phyloP scores from a whole-genome alignment of 2,113 vertebrate genomes.

The Artemisiospiza belli region DNA sequence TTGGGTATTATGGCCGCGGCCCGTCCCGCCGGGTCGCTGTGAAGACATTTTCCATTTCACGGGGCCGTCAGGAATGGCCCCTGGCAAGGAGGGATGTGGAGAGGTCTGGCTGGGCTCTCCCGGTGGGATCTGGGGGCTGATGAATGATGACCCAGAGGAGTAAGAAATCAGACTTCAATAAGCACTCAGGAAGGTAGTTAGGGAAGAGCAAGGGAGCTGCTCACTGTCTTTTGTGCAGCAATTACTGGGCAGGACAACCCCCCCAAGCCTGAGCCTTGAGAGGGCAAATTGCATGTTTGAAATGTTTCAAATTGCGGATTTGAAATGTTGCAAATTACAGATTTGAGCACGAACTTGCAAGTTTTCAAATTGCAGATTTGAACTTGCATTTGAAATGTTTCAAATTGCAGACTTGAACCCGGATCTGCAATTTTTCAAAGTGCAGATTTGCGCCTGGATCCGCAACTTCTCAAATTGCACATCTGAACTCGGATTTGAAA shows the following conservation, averaged over 20 bases:
- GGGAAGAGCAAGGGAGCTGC: conserved; percentile 64
- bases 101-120: conserved; percentile 67
- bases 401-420: fast-evolving
- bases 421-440: fast-evolving
- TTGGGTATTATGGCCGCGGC: conserved; percentile 85
- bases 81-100: conserved; percentile 70
- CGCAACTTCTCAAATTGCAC: fast-evolving
- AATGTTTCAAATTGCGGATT: not conserved
- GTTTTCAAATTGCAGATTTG: not conserved
- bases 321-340: not conserved
- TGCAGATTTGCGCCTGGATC: fast-evolving
- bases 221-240: conserved; percentile 73
- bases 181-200: conserved; percentile 68
- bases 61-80: conserved; percentile 77
- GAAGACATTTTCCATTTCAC: conserved; percentile 75
- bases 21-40: conserved; percentile 68
- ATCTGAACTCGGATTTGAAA: fast-evolving
- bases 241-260: conserved; percentile 56
- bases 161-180: conserved; percentile 76
- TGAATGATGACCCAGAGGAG: conserved; percentile 77
- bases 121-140: conserved; percentile 58
- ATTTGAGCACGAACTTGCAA: not conserved
- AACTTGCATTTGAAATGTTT: fast-evolving
- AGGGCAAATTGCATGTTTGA: not conserved
- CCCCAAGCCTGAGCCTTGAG: conserved; percentile 16